These are phyloP conservation scores for Theretra japonica DNA, from an alignment of 2,888 invertebrate genomes.

Conservation along the genomic window DNA sequence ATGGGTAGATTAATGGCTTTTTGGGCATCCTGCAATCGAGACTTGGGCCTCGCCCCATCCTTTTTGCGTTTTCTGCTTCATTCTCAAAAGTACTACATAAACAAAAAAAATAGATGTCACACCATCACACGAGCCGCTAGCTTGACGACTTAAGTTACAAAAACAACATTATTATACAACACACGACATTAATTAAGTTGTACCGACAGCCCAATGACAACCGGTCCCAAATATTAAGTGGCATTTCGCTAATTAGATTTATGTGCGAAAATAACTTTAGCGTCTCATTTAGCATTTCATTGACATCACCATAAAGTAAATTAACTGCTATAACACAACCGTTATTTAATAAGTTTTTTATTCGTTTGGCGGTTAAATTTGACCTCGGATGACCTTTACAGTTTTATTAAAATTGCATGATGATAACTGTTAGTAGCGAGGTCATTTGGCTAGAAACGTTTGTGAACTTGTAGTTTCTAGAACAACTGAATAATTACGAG, in stretches of 20 bases:
- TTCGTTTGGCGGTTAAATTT: neutral
- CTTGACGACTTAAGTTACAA: neutral
- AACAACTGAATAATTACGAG: neutral
- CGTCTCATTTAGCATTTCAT: neutral
- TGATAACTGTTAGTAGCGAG: neutral
- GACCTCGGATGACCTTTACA: conserved; percentile 10
- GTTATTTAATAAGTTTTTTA: conserved; percentile 16
- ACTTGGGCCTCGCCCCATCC: no score
- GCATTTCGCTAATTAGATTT: conserved; percentile 6
- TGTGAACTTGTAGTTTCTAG: neutral
- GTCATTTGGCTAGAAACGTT: neutral
- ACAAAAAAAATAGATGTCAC: no score
- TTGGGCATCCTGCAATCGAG: no score
- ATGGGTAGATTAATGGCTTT: no score
- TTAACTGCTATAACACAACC: neutral
- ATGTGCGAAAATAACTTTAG: conserved; percentile 18
- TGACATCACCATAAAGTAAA: neutral
- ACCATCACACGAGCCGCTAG: no score
- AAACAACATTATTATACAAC: neutral
- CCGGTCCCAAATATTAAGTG: conserved; percentile 9
- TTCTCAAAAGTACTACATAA: no score
- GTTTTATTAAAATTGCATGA: neutral
- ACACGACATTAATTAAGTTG: conserved; percentile 1
- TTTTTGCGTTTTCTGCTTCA: no score
- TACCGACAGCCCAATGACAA: neutral